Base-by-base conservation (phyloP, 2,888 invertebrate genomes). In the Eremobia ochroleuca region DNA sequence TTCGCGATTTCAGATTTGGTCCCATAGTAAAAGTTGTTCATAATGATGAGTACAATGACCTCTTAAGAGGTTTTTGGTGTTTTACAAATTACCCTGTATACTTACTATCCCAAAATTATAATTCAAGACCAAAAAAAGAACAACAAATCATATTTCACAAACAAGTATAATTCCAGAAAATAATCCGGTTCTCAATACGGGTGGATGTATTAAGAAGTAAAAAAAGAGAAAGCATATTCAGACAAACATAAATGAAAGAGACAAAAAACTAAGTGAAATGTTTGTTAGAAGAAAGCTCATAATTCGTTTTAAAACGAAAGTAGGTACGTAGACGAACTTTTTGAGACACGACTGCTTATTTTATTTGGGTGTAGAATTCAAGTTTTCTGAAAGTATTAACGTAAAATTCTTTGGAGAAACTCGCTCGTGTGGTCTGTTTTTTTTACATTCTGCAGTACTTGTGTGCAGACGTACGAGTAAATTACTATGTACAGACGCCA, bases 271-370 rank as follows among this genome's bases (percentile, higher is more conserved):
- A 69, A 31, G 49, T 52, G 43, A 65, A 76, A 82, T 67, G 73
- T 72, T 79, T 75, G 77, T 76, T 78, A 55, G 62, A 67, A 73
- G 65, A 58, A 79, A 84, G 67, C 82, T 82, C 64, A 65, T 79
- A 79, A 86, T 85, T 79, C 55, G 64, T 77, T 79, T 83, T 75
- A 43, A 34, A 74, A 74, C 61, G 28, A 74, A 74, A 52, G 28
- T 49, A 77, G 34, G 49, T 49, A 49, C 21, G 52, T 64, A 46
- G 18, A 52, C 28, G 18, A 40, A 59, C 31, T 21, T 13, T 73
- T 73, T 43, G 55, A 37, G 34, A 55, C 34, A 31, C 37, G 72
- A 69, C 64, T 52, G 49, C 68, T 58, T 76, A 18, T 8, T 62
- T 37, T 18, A 55, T 64, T 46, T 61, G n/a, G 5, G 11, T 66